These are phyloP conservation scores for Apis mellifera DNA, from an alignment of 1,140 invertebrate species.

Conservation along the genomic window Amel_HAv3.1 CM009946.2:5270501-5271000, in stretches of 20 bases:
- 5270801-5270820: conserved; percentile 52
- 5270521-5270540: background rate
- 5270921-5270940: conserved; percentile 52
- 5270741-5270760: conserved; percentile 17
- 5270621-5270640: background rate
- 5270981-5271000: conserved; percentile 42
- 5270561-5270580: too few species aligned
- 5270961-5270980: conserved; percentile 44
- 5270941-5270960: conserved; percentile 36
- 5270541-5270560: too few species aligned
- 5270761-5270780: conserved; percentile 49
- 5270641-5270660: background rate
- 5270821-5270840: background rate
- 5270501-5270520: background rate
- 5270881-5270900: background rate
- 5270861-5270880: background rate
- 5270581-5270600: too few species aligned
- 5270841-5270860: background rate
- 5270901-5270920: conserved; percentile 28
- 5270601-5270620: background rate
- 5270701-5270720: conserved; percentile 27
- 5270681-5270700: background rate
- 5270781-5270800: conserved; percentile 22
- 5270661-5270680: background rate
- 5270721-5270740: conserved; percentile 2